Evolutionary conservation across 2,113 vertebrate species (phyloP).

Genomic region (human): DNA sequence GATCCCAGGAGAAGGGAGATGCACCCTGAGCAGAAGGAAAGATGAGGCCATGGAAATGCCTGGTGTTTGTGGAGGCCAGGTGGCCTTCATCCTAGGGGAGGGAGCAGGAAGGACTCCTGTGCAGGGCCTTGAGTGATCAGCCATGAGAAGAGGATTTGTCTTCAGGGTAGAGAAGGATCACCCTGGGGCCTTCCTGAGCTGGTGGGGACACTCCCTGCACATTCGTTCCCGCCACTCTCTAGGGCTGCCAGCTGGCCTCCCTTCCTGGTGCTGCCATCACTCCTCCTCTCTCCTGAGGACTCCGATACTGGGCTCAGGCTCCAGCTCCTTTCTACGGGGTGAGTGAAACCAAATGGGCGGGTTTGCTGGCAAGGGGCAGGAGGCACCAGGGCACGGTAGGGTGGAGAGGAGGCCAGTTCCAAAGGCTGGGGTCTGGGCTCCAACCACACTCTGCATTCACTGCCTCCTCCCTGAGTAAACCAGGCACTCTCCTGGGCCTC

Average conservation of each 20-base stretch:
- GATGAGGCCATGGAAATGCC: not conserved
- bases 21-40: not conserved
- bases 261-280: not conserved
- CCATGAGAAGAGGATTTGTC: not conserved
- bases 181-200: not conserved
- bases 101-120: not conserved
- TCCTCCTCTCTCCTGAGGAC: not conserved
- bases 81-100: not conserved
- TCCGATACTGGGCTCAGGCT: not conserved
- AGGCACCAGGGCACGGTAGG: not conserved
- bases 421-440: not conserved
- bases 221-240: not conserved
- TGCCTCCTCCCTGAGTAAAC: not conserved
- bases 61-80: accelerated
- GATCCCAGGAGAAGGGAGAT: not conserved
- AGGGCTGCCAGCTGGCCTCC: not conserved
- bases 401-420: not conserved
- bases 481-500: not conserved
- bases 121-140: not conserved
- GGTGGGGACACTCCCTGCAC: not conserved
- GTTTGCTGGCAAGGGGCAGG: not conserved
- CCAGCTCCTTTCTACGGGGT: not conserved
- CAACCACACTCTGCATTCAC: not conserved
- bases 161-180: not conserved
- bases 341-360: no score